Percentiles rank a stretch among this genome's conserved stretches.
phyloP scores from a whole-genome alignment of 2,113 vertebrate genomes.

The Pterophyllum scalare region DNA sequence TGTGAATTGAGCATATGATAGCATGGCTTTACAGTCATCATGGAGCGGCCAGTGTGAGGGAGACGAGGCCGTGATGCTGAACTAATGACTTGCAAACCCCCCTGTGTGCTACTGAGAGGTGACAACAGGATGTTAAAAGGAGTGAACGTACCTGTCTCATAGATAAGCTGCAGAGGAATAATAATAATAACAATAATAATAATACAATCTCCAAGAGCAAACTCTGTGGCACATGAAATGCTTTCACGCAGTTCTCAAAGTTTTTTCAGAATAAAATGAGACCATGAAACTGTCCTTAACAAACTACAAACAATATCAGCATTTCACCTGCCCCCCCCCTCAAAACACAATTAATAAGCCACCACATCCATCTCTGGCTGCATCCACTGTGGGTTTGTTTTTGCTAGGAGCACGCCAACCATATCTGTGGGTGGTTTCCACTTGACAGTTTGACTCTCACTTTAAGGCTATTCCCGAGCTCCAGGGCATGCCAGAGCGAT shows the following conservation, averaged over 20 bases:
- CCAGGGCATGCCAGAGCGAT: conserved; percentile 8
- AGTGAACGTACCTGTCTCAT: not conserved
- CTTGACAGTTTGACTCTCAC: conserved; percentile 58
- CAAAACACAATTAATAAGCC: conserved; percentile 27
- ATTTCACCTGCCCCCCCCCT: conserved; percentile 13
- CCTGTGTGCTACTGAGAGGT: conserved; percentile 10
- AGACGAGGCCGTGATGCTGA: conserved; percentile 1
- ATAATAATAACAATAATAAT: not conserved
- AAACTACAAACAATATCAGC: not conserved
- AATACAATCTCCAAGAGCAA: not conserved
- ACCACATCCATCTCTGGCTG: not conserved
- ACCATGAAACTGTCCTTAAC: not conserved
- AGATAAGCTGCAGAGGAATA: not conserved
- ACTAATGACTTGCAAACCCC: not conserved
- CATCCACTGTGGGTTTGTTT: conserved; percentile 47
- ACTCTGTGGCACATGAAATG: not conserved
- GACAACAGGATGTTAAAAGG: conserved; percentile 13
- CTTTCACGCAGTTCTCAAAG: not conserved
- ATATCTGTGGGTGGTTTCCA: conserved; percentile 69
- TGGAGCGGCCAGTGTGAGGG: not conserved
- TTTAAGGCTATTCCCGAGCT: conserved; percentile 54
- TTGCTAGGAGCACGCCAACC: conserved; percentile 50
- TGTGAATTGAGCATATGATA: conserved; percentile 12
- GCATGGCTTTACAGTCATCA: conserved; percentile 25
- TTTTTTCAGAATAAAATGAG: not conserved